These are phyloP conservation scores for Pseudococcus viburni DNA, from an alignment of 2,888 invertebrate genomes.

Conservation along the genomic window DNA sequence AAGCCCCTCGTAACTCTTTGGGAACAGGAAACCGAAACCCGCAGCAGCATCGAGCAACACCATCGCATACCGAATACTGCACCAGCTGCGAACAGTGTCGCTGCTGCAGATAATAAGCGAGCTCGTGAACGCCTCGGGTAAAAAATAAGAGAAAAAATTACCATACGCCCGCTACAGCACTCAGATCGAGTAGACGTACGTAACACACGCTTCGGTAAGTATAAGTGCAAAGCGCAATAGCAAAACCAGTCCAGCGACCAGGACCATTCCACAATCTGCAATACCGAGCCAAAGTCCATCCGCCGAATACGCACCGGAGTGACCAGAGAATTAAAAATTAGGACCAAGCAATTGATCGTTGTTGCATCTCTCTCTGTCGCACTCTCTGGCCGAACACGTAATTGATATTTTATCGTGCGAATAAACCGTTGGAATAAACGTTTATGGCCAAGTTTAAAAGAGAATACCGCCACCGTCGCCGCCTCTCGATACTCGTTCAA, in stretches of 20 bases:
- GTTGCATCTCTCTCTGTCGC: not conserved
- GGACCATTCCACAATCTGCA: not conserved
- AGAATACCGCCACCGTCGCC: not conserved
- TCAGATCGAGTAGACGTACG: not conserved
- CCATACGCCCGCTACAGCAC: slow-evolving; percentile 3
- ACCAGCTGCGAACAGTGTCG: slow-evolving; percentile 14
- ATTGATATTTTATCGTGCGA: slow-evolving; percentile 39
- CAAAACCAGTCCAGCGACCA: not conserved
- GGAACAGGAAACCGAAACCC: not conserved
- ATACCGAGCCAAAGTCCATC: not conserved
- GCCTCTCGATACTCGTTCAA: not conserved
- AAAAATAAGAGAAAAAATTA: slow-evolving; percentile 12
- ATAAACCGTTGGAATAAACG: not conserved
- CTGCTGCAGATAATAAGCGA: slow-evolving; percentile 7
- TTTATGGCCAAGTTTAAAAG: not conserved
- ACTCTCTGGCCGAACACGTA: not conserved
- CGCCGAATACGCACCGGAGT: not conserved
- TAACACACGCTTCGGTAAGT: slow-evolving; percentile 3
- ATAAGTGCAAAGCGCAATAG: not conserved
- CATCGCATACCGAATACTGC: not conserved
- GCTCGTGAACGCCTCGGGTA: slow-evolving; percentile 14
- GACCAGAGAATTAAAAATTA: not conserved
- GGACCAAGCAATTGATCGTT: not conserved
- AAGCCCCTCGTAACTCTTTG: not conserved
- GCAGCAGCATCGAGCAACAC: not conserved